Evolutionary conservation across 30 jellyfish, hydroid and myxozoan genomes (phyloP).

Genomic region (Sanderia malayensis): DNA sequence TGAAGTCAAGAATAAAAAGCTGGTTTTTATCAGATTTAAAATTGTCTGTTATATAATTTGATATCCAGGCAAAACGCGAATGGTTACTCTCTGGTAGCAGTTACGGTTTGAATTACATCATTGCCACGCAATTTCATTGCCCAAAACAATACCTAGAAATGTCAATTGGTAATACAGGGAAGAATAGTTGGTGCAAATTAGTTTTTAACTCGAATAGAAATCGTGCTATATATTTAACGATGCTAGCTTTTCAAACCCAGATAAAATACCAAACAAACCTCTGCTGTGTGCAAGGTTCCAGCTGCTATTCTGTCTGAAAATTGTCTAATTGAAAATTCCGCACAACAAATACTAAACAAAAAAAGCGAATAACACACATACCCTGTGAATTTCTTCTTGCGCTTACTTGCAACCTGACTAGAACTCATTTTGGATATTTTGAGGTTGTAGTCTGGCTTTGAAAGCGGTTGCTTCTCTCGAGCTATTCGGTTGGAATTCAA

Average conservation of each 20-base stretch:
- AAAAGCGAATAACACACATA: constrained; percentile 3
- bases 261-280: neutral
- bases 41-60: no score
- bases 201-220: neutral
- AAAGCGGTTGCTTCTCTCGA: no score
- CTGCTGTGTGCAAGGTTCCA: constrained; percentile 3
- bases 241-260: neutral
- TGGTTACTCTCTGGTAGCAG: no score
- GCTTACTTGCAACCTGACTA: constrained; percentile 41
- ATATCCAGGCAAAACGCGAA: no score
- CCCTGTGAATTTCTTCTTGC: constrained; percentile 79
- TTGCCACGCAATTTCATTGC: no score
- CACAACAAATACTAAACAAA: neutral
- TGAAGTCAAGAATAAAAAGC: no score
- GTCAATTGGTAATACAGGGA: no score
- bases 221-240: neutral
- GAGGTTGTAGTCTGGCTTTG: neutral
- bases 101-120: no score
- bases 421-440: constrained; percentile 10
- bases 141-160: no score
- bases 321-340: neutral
- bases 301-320: constrained; percentile 55
- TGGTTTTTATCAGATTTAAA: no score
- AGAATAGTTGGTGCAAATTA: no score
- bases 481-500: no score